A percentile compares a stretch with the other conserved stretches of the same genome.
These are phyloP conservation scores for Orussus abietinus DNA, from an alignment of 1,140 invertebrate species.

Conservation along the genomic window DNA sequence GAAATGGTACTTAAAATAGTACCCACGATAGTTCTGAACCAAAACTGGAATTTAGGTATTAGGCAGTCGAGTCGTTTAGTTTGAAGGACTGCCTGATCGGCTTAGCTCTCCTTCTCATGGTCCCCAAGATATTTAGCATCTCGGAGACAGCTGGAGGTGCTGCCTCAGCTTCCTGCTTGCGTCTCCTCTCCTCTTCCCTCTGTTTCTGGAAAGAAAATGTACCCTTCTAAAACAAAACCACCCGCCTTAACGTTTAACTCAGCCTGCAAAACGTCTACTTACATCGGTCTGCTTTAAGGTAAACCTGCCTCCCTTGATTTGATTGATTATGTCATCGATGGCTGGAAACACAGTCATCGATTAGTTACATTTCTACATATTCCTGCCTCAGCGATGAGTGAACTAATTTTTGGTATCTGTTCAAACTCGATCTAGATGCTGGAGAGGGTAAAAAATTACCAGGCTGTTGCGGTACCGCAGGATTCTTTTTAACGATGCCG, in stretches of 20 bases:
- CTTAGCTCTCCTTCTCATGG: conserved; percentile 58
- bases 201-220: conserved; percentile 43
- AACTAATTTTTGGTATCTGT: too few species aligned
- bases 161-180: conserved; percentile 53
- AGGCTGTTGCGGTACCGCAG: conserved; percentile 38
- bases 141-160: conserved; percentile 65
- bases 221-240: too few species aligned
- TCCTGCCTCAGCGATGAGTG: too few species aligned
- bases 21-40: too few species aligned
- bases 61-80: too few species aligned
- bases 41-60: too few species aligned
- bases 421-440: too few species aligned
- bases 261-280: too few species aligned
- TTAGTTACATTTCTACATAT: too few species aligned
- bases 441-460: conserved; percentile 35
- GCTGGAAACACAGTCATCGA: too few species aligned
- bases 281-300: conserved; percentile 64
- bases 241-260: too few species aligned
- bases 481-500: conserved; percentile 48
- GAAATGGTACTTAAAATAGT: too few species aligned
- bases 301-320: conserved; percentile 72
- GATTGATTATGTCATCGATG: conserved; percentile 71
- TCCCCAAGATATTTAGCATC: conserved; percentile 69
- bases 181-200: conserved; percentile 56
- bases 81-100: conserved; percentile 35